These are phyloP conservation scores for Falco biarmicus DNA, from an alignment of 2,797 vertebrate species.

Conservation along the genomic window DNA sequence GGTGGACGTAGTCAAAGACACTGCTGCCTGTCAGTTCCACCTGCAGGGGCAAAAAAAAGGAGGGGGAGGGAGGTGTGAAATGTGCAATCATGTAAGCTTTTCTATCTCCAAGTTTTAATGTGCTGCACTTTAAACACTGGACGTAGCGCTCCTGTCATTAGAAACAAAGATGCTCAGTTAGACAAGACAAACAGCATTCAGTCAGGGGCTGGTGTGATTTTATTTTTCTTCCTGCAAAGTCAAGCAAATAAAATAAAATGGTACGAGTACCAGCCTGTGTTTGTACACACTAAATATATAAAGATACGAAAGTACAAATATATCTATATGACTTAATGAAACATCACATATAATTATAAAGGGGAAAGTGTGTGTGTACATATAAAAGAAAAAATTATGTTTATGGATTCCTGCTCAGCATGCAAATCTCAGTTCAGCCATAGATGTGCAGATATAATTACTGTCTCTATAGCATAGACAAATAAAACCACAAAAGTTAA, in stretches of 20 bases:
- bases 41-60: slow-evolving; percentile 76
- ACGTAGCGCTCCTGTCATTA: slow-evolving; percentile 8
- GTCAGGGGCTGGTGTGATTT: slow-evolving; percentile 1
- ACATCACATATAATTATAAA: slow-evolving; percentile 6
- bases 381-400: slow-evolving; percentile 6
- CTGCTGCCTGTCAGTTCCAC: slow-evolving; percentile 99
- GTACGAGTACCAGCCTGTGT: not conserved
- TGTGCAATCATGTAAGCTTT: slow-evolving; percentile 35
- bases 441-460: slow-evolving; percentile 16
- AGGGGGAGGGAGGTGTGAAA: not conserved
- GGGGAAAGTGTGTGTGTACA: not conserved
- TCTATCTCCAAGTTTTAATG: slow-evolving; percentile 24
- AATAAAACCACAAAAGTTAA: slow-evolving; percentile 10
- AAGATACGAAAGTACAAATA: not conserved
- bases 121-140: not conserved
- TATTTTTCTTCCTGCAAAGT: not conserved
- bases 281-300: not conserved
- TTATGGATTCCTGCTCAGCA: slow-evolving; percentile 18
- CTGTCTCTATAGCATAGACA: not conserved
- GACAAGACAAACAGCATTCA: slow-evolving; percentile 1
- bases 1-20: slow-evolving; percentile 96
- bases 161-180: slow-evolving; percentile 34
- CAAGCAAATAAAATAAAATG: slow-evolving; percentile 19
- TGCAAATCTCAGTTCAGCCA: slow-evolving; percentile 27
- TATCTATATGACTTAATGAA: not conserved